These are phyloP conservation scores for Cepaea nemoralis DNA, from an alignment of 1,140 invertebrate genomes.

Conservation along the genomic window DNA sequence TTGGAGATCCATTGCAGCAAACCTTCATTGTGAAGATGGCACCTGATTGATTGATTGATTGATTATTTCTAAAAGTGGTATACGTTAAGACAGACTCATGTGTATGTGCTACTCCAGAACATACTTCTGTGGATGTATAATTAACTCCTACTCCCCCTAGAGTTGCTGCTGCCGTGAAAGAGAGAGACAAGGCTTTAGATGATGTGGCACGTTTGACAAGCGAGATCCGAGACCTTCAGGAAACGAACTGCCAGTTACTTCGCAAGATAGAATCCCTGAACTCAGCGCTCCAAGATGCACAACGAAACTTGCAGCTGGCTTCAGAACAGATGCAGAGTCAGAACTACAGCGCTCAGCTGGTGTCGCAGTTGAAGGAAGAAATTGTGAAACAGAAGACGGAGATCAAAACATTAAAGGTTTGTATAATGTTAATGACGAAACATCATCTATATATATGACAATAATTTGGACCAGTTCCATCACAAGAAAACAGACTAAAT, in stretches of 20 bases:
- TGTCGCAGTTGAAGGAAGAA: not conserved
- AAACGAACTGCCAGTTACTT: not conserved
- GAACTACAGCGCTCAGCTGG: not conserved
- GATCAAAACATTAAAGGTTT: not conserved
- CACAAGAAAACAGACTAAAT: too few species aligned
- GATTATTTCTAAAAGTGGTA: too few species aligned
- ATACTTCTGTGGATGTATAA: too few species aligned
- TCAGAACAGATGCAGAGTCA: not conserved
- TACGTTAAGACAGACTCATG: too few species aligned
- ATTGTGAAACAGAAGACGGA: not conserved
- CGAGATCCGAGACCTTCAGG: not conserved
- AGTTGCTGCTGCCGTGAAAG: not conserved
- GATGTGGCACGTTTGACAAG: not conserved
- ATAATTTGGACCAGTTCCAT: too few species aligned
- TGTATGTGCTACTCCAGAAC: too few species aligned
- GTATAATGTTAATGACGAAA: too few species aligned
- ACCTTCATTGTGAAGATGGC: too few species aligned
- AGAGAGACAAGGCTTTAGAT: not conserved
- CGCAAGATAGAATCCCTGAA: not conserved
- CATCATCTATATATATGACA: too few species aligned
- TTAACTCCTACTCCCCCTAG: not conserved
- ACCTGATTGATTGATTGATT: too few species aligned
- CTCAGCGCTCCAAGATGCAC: not conserved
- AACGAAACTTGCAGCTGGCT: conserved; percentile 6
- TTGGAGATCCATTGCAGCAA: too few species aligned